Conservation (phyloP, 2,113 vertebrate genomes). For the Pelvicachromis taeniatus region DNA sequence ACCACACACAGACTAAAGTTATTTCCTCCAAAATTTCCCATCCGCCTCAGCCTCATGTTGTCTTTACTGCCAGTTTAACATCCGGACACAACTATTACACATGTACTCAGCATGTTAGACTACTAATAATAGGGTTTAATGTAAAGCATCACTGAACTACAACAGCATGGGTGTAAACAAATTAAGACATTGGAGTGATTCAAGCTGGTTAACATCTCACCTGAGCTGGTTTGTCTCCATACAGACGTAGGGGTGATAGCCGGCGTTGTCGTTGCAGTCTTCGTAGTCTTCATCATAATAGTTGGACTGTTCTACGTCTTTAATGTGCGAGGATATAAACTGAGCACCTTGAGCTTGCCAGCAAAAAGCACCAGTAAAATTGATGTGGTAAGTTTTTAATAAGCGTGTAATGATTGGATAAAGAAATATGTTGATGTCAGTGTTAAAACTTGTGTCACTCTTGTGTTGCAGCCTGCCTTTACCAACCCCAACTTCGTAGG, state of each 20-base stretch:
- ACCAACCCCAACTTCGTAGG: constrained; percentile 70
- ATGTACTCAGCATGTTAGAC: background rate
- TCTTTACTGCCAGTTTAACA: background rate
- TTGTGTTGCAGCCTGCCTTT: constrained; percentile 68
- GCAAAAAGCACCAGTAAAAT: background rate
- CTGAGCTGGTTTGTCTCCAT: background rate
- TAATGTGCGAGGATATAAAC: constrained; percentile 52
- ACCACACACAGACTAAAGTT: background rate
- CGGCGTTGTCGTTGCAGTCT: constrained; percentile 45
- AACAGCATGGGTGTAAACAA: background rate
- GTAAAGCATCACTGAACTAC: background rate
- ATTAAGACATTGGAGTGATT: background rate
- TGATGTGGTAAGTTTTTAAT: constrained; percentile 63
- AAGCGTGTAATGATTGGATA: accelerated
- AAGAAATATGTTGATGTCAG: background rate
- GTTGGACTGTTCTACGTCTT: constrained; percentile 61
- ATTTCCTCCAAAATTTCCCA: background rate
- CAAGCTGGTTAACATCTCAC: background rate
- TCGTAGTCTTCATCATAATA: constrained; percentile 27
- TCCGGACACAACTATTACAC: background rate
- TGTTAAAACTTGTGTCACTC: background rate
- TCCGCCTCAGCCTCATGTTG: background rate
- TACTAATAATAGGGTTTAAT: background rate
- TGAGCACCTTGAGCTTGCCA: constrained; percentile 41
- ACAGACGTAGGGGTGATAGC: constrained; percentile 36